phyloP scores from a whole-genome alignment of 2,113 vertebrate species.

The Ardeotis arabs region DNA sequence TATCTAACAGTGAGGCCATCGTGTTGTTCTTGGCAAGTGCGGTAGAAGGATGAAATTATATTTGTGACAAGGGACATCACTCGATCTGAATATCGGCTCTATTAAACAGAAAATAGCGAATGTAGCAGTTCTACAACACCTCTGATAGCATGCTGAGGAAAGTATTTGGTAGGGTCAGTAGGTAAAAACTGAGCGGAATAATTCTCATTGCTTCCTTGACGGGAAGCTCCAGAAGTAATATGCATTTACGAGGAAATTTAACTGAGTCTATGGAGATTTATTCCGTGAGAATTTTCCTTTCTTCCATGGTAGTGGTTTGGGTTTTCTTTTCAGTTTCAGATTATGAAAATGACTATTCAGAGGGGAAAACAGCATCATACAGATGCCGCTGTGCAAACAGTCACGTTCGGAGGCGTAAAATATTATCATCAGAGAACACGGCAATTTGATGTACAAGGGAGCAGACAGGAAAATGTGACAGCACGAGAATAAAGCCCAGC shows the following conservation, averaged over 20 bases:
- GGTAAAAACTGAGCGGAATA: not conserved
- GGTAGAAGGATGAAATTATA: not conserved
- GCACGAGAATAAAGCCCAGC: not conserved
- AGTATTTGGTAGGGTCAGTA: not conserved
- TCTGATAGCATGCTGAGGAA: not conserved
- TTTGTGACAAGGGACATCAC: not conserved
- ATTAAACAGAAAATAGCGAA: not conserved
- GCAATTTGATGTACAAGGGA: not conserved
- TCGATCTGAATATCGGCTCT: not conserved
- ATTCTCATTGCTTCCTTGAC: not conserved
- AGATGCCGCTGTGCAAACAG: not conserved
- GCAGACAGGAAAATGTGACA: not conserved
- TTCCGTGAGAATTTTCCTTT: not conserved
- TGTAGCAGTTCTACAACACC: not conserved
- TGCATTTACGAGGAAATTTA: not conserved
- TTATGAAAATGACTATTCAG: constrained; percentile 22
- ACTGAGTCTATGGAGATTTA: not conserved
- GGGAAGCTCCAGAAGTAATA: not conserved
- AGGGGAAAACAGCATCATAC: not conserved
- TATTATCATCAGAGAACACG: not conserved
- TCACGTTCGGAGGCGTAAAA: not conserved
- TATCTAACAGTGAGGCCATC: not conserved
- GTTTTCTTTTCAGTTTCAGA: constrained; percentile 2
- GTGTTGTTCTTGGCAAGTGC: not conserved
- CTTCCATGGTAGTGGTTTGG: not conserved